phyloP scores from a whole-genome alignment of 2,113 vertebrate genomes.

The Sander lucioperca region DNA sequence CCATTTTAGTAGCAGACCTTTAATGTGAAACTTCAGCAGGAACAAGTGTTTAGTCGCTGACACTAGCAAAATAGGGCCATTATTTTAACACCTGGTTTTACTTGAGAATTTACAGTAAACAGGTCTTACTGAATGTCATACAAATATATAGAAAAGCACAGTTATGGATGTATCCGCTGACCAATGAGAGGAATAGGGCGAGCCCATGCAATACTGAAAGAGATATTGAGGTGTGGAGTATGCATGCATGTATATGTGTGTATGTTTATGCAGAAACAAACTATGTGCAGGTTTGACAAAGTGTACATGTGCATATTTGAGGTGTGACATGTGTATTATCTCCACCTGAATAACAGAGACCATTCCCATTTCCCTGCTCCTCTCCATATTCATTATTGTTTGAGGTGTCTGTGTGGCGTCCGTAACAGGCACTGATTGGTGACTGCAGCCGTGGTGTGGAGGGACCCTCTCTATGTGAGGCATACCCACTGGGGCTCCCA shows the following conservation, averaged over 20 bases:
- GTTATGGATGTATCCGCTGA: constrained; percentile 22
- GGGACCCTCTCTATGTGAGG: constrained; percentile 82
- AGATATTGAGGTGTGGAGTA: background rate
- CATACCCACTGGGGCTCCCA: constrained; percentile 82
- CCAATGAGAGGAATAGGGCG: constrained; percentile 10
- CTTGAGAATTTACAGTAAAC: constrained; percentile 62
- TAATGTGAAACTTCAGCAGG: constrained; percentile 14
- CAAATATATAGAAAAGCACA: constrained; percentile 25
- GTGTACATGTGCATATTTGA: constrained; percentile 23
- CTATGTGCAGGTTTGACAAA: constrained; percentile 5
- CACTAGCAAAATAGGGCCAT: background rate
- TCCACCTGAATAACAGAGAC: constrained; percentile 94
- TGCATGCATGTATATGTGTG: constrained; percentile 3
- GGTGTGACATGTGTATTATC: constrained; percentile 50
- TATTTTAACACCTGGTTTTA: background rate
- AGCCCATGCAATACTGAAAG: constrained; percentile 35
- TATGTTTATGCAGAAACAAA: constrained; percentile 8
- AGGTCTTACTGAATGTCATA: background rate
- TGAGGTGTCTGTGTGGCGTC: constrained; percentile 86
- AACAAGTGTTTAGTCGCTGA: background rate
- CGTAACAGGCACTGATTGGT: constrained; percentile 92
- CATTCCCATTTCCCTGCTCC: constrained; percentile 85
- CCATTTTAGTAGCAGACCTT: background rate
- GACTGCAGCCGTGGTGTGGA: constrained; percentile 82
- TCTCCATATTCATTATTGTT: constrained; percentile 85